phyloP scores from a whole-genome alignment of 2,888 invertebrate species.

The Ethmia dodecea region DNA sequence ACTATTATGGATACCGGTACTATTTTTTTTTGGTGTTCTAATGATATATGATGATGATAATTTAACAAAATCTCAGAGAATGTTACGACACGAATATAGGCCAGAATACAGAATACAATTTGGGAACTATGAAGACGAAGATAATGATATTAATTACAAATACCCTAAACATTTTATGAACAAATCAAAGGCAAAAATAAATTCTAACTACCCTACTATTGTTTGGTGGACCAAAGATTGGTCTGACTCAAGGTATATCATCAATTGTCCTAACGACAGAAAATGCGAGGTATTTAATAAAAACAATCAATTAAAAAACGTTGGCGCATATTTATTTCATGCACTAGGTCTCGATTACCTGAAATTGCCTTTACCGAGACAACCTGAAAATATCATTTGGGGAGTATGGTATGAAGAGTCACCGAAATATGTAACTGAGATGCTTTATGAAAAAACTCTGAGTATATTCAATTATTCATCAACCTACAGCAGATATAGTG shows the following conservation, averaged over 20 bases:
- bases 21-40: too few relatives aligned
- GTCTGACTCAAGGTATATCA: not conserved
- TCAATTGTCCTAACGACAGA: not conserved
- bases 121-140: too few relatives aligned
- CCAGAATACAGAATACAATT: too few relatives aligned
- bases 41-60: too few relatives aligned
- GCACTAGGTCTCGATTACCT: not conserved
- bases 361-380: not conserved
- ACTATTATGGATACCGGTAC: too few relatives aligned
- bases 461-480: conserved; percentile 86
- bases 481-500: conserved; percentile 86
- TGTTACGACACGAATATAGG: too few relatives aligned
- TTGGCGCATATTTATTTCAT: not conserved
- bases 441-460: conserved; percentile 79
- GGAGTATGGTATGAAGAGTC: not conserved
- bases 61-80: too few relatives aligned
- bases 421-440: conserved; percentile 15
- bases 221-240: not conserved
- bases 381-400: conserved; percentile 30
- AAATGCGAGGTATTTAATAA: not conserved
- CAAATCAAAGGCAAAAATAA: too few relatives aligned
- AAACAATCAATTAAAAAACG: not conserved
- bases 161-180: too few relatives aligned
- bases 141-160: too few relatives aligned
- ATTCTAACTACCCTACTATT: too few relatives aligned